Evolutionary conservation across 37 sponge, comb jelly and placozoan genomes (phyloP).

Genomic region (Beroe forskalii): DNA sequence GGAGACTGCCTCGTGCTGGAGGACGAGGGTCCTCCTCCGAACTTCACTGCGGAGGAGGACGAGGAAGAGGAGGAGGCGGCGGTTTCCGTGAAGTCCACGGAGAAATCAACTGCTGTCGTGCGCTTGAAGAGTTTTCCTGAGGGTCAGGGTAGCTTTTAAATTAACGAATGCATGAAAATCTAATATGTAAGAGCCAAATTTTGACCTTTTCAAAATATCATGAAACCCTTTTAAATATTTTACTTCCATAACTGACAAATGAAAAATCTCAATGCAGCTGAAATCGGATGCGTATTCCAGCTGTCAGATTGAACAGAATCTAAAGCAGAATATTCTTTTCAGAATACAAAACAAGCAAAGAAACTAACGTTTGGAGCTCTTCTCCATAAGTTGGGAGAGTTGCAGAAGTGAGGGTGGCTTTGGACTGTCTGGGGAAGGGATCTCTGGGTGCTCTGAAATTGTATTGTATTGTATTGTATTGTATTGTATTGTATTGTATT

Average conservation of each 20-base stretch:
- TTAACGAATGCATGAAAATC: too few species aligned
- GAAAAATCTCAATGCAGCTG: too few species aligned
- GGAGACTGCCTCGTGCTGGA: neutral
- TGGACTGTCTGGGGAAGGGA: constrained; percentile 35
- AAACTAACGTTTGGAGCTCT: constrained; percentile 33
- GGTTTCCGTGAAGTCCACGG: neutral
- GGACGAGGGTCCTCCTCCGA: too few species aligned
- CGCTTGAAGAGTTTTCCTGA: constrained; percentile 33
- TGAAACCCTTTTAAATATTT: too few species aligned
- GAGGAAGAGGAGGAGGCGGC: neutral
- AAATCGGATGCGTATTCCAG: too few species aligned
- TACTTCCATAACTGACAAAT: too few species aligned
- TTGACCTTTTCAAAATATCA: too few species aligned
- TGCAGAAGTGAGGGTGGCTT: constrained; percentile 42
- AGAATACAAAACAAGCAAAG: neutral
- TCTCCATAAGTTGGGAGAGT: constrained; percentile 39
- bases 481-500: too few species aligned
- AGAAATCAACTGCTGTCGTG: constrained; percentile 49
- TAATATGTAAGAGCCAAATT: too few species aligned
- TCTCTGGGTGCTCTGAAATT: neutral
- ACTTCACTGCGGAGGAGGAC: neutral
- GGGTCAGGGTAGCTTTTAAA: neutral
- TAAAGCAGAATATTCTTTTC: too few species aligned
- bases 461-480: too few species aligned
- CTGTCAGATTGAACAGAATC: too few species aligned